Base-by-base conservation (phyloP, 2,888 invertebrate genomes). In the Auanema freiburgensis region DNA sequence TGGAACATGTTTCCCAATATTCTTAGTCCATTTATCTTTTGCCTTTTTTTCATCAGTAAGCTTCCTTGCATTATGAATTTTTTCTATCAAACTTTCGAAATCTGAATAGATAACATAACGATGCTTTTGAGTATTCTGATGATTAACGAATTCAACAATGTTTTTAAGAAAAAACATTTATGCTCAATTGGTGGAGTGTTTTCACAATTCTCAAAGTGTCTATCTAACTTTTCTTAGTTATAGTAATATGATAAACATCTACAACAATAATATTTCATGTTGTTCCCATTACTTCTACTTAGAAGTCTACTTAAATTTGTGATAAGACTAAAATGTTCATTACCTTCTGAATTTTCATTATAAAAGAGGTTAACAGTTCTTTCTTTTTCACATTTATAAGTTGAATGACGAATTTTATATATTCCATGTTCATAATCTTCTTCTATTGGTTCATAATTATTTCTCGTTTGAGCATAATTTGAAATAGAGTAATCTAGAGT, bases 41-140 rank as follows among this genome's bases (percentile, higher is more conserved):
- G n/a, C n/a, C 33, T 59, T 67, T 59, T 57, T 54, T 54, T 54
- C 66, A 63, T 57, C 65, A 23, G 63, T 65, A 63, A 65, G 65
- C 65, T 63, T 46, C 60, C 62, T 63, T 60, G 62, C 10, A n/a
- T n/a, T 51, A 42, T 16, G 12, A 61, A 25, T 16, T 21, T 61
- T 61, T 65, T 62, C 25, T n/a, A 63, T 62, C 23, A 63, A 40
- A 24, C 64, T 64, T 61, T 64, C 64, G 57, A 64, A 64, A 41
- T 64, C 64, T 46, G 64, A 57, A 67, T n/a, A 62, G 43, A 62
- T 62, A 24, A 62, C 63, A 65, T 66, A 62, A 23, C 61, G 65
- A 53, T 60, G 16, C 18, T 66, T 62, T 62, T 62, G 63, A 24
- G 63, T 59, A 65, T 62, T 62, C 14, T 56, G 53, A 56, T 65